Evolutionary conservation across 2,797 vertebrate genomes (phyloP).

Genomic region (Falco novaeseelandiae): DNA sequence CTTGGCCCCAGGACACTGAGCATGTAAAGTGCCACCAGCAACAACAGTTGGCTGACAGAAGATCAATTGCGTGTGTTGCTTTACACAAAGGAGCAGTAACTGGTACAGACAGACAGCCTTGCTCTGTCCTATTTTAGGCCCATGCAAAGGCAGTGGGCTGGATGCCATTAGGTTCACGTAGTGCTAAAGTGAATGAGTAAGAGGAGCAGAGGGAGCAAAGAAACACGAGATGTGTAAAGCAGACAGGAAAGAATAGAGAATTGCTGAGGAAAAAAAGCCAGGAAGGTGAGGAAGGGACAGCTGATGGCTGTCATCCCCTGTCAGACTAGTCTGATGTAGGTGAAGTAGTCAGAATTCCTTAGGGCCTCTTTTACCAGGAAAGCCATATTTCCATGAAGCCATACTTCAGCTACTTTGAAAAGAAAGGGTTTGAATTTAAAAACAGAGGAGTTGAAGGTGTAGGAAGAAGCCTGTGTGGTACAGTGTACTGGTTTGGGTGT

Average conservation of each 20-base stretch:
- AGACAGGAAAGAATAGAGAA: neutral
- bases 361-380: neutral
- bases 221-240: neutral
- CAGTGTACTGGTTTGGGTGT: neutral
- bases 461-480: neutral
- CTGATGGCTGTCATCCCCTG: neutral
- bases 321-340: neutral
- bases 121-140: neutral
- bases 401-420: neutral
- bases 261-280: neutral
- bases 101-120: neutral
- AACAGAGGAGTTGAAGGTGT: neutral
- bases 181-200: neutral
- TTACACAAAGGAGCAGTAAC: conserved; percentile 12
- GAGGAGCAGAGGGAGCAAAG: neutral
- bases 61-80: neutral
- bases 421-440: neutral
- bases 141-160: neutral
- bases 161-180: neutral
- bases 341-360: neutral
- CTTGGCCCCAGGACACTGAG: neutral
- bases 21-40: neutral
- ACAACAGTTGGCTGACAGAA: conserved; percentile 5
- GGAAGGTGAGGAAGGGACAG: neutral
- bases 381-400: neutral